Evolutionary conservation across 2,113 vertebrate genomes (phyloP).

Genomic region (Parotia lawesii): DNA sequence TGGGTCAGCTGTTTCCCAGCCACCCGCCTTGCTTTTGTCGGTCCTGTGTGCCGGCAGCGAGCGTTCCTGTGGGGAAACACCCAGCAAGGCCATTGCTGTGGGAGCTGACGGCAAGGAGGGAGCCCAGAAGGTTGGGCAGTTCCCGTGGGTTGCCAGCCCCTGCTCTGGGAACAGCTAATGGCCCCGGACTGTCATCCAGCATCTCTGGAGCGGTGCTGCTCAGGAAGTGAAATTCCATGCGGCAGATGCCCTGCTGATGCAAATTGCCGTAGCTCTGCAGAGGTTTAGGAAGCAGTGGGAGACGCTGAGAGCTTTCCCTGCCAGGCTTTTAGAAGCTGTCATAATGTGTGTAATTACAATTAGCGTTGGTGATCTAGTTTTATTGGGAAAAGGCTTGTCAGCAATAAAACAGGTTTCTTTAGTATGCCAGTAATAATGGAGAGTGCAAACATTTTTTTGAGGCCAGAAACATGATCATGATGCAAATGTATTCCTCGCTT

Average conservation of each 20-base stretch:
- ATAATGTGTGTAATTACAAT: not conserved
- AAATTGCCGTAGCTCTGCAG: not conserved
- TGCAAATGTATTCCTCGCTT: not conserved
- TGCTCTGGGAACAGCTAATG: accelerated
- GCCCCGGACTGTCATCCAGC: accelerated
- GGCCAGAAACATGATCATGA: not conserved
- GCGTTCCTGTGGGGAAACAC: not conserved
- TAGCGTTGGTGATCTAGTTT: not conserved
- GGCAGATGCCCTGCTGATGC: not conserved
- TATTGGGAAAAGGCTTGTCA: not conserved
- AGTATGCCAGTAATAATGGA: not conserved
- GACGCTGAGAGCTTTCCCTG: not conserved
- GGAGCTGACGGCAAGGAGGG: not conserved
- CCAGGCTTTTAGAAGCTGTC: not conserved
- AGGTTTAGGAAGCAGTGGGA: not conserved
- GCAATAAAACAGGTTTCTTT: not conserved
- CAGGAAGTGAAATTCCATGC: not conserved
- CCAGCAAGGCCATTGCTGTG: not conserved
- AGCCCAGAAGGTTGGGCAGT: not conserved
- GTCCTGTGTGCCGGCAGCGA: accelerated
- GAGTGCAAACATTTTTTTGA: not conserved
- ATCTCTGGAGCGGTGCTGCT: not conserved
- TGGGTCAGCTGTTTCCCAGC: not conserved
- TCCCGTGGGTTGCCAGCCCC: not conserved
- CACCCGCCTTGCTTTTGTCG: not conserved